Evolutionary conservation across 2,113 vertebrate species (phyloP).

Genomic region (Motacilla tschutschensis): DNA sequence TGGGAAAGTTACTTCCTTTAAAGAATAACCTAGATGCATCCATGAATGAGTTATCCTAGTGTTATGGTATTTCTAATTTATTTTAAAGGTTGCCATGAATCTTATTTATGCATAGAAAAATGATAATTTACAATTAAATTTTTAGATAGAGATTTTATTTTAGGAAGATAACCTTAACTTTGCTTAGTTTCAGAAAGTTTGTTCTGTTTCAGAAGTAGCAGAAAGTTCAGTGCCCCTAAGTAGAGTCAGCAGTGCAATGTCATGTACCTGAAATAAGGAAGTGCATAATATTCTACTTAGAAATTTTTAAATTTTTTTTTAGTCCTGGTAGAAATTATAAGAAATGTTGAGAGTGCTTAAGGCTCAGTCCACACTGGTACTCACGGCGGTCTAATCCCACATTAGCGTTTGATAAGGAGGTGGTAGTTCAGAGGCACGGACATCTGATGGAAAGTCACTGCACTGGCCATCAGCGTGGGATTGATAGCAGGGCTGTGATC

Average conservation of each 20-base stretch:
- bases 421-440: not conserved
- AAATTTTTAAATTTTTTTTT: not conserved
- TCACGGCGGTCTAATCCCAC: not conserved
- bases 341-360: not conserved
- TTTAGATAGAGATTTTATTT: not conserved
- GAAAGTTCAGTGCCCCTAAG: not conserved
- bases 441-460: not conserved
- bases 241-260: not conserved
- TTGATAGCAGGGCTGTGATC: not conserved
- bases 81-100: not conserved
- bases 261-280: not conserved
- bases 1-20: not conserved
- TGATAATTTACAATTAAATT: not conserved
- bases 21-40: not conserved
- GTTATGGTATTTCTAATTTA: not conserved
- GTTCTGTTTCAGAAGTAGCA: not conserved
- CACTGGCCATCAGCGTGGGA: not conserved
- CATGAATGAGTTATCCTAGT: not conserved
- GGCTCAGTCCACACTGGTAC: not conserved
- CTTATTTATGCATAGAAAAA: not conserved
- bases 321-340: not conserved
- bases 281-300: not conserved
- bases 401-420: not conserved
- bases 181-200: not conserved
- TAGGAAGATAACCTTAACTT: not conserved